These are phyloP conservation scores for Parazoanthus darwini DNA, from an alignment of 92 coral and sea anemone species.

Conservation along the genomic window DNA sequence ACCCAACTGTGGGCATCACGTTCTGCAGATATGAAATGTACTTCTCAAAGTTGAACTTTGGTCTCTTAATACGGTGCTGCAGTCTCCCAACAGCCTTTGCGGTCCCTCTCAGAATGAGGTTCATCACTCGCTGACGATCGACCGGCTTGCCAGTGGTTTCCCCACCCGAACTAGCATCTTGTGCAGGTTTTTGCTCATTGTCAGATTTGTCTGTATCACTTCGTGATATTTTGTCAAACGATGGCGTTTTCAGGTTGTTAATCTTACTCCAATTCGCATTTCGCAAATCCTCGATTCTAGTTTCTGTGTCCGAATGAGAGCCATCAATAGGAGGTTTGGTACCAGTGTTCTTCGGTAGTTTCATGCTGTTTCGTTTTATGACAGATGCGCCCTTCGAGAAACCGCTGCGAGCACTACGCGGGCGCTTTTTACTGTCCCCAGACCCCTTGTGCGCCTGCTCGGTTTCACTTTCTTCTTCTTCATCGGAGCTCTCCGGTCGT, in stretches of 20 bases:
- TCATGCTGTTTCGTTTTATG: conserved; percentile 19
- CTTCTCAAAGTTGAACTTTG: conserved; percentile 92
- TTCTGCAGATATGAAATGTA: conserved; percentile 89
- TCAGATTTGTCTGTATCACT: conserved; percentile 59
- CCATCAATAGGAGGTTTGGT: not conserved
- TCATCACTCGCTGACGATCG: conserved; percentile 67
- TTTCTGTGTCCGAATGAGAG: conserved; percentile 56
- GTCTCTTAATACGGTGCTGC: conserved; percentile 70
- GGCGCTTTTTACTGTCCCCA: conserved; percentile 56
- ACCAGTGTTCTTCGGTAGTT: not conserved
- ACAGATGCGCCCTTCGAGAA: conserved; percentile 27
- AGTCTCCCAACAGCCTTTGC: conserved; percentile 88
- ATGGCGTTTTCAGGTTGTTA: conserved; percentile 15
- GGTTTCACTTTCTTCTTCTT: conserved; percentile 70
- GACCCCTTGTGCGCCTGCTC: conserved; percentile 50
- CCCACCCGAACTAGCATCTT: conserved; percentile 5
- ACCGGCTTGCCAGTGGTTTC: conserved; percentile 38
- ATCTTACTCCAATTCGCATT: not conserved
- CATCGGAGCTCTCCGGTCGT: conserved; percentile 86
- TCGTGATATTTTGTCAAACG: not conserved
- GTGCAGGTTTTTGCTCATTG: conserved; percentile 14
- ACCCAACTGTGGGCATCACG: conserved; percentile 79
- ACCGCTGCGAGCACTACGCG: conserved; percentile 38
- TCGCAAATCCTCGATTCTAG: conserved; percentile 30
- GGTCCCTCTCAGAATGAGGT: conserved; percentile 76